Evolutionary conservation across 2,888 invertebrate species (phyloP), one percentile per base, ranked within the genome.

Genomic region (Lysandra bellargus): DNA sequence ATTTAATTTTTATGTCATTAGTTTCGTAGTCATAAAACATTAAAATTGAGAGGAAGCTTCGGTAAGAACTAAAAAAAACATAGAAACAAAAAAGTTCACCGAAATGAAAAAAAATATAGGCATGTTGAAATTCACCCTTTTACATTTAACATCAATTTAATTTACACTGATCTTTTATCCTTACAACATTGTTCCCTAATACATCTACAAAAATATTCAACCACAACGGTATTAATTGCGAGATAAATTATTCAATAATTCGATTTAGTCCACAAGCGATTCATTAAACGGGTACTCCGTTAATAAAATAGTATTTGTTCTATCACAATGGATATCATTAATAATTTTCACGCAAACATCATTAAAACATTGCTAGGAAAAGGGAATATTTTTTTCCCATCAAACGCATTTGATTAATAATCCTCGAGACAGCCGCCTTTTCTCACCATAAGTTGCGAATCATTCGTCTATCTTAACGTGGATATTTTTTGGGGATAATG

Each of bases 401-500:
- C 89, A 90, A 91, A 89, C 85, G 85, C 80, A 85, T 87, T 88
- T 92, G 90, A 92, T 93, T 93, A 91, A 92, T 92, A 91, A 90
- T 91, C 88, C 84, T 84, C 82, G 85, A 88, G 89, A 91, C 91
- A 90, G 88, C 87, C 88, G 88, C 91, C 90, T 91, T 92, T 92
- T 92, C 92, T 88, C 90, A 90, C 89, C 90, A 88, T 88, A 90
- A 92, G 90, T 90, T 90, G 89, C 90, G 85, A 91, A 87, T 92
- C 92, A 92, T 90, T 87, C 90, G 90, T 86, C 84, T 85, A 87
- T 86, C 82, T 84, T 90, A 90, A 85, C 82, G 83, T 87, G 89
- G 91, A 90, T 86, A 80, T 79, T 80, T 74, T 44, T 74, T 74
- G 12, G 4, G 53, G 4, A 44, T 74, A 69, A 69, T 33, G 33